Evolutionary conservation across 2,797 vertebrate genomes (phyloP).

Genomic region (Falco peregrinus): DNA sequence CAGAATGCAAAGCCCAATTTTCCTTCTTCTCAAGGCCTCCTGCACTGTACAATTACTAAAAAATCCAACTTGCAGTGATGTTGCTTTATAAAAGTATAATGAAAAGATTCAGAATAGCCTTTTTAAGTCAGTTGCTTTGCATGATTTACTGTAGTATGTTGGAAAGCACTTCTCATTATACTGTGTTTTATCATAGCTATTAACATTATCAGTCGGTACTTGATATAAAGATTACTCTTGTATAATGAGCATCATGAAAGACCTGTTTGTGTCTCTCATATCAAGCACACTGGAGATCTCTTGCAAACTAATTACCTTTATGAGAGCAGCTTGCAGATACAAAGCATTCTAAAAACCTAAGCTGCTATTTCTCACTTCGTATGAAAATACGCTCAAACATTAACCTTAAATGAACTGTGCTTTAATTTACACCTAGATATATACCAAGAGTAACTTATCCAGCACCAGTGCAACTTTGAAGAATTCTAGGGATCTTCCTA

Average conservation of each 20-base stretch:
- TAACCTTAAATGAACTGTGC: conserved; percentile 7
- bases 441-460: background rate
- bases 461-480: background rate
- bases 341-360: conserved; percentile 4
- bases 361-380: background rate
- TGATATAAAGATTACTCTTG: conserved; percentile 54
- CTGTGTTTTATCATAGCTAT: conserved; percentile 34
- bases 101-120: conserved; percentile 18
- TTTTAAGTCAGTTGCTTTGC: conserved; percentile 49
- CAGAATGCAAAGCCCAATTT: conserved; percentile 2
- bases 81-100: conserved; percentile 26
- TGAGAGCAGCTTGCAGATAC: conserved; percentile 33
- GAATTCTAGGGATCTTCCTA: conserved; percentile 1
- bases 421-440: conserved; percentile 25
- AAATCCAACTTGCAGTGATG: conserved; percentile 28
- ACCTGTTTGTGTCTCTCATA: conserved; percentile 35
- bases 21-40: conserved; percentile 13
- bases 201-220: conserved; percentile 36
- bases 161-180: conserved; percentile 30
- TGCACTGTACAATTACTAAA: background rate
- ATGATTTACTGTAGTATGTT: conserved; percentile 24
- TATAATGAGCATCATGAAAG: conserved; percentile 60
- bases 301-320: conserved; percentile 51
- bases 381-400: conserved; percentile 16
- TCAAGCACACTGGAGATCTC: background rate